A percentile compares a stretch with the other conserved stretches of the same genome.
phyloP scores from a whole-genome alignment of 2,113 vertebrate genomes.

The Silurus glanis region DNA sequence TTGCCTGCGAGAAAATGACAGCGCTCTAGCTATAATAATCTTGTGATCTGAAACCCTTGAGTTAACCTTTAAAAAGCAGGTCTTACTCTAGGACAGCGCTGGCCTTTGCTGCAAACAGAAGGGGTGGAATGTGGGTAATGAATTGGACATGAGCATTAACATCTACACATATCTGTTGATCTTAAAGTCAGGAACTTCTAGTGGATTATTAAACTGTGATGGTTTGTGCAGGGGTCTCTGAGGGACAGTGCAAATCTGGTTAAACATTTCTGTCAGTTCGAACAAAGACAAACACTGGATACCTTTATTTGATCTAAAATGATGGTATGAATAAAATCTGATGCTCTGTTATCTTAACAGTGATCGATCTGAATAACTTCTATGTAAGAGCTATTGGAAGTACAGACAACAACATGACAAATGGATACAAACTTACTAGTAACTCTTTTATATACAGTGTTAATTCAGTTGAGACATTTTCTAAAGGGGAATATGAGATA shows the following conservation, averaged over 20 bases:
- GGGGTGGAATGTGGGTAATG: background rate
- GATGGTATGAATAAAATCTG: background rate
- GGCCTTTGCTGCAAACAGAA: constrained; percentile 17
- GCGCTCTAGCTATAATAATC: constrained; percentile 21
- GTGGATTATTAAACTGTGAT: constrained; percentile 22
- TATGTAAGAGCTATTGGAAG: background rate
- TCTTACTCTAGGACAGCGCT: constrained; percentile 30
- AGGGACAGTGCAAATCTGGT: background rate
- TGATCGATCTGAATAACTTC: too few relatives aligned
- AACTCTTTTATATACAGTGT: background rate
- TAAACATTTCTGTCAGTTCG: background rate
- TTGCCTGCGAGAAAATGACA: constrained; percentile 29
- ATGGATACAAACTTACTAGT: background rate
- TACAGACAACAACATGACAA: background rate
- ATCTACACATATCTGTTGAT: background rate
- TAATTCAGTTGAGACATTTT: background rate
- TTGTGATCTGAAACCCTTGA: constrained; percentile 15
- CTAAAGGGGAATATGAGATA: background rate
- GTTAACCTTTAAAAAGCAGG: constrained; percentile 41
- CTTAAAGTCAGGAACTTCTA: background rate
- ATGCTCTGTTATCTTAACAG: background rate
- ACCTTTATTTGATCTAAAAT: background rate
- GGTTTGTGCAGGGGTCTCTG: background rate
- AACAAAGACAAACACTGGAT: background rate
- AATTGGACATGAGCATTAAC: background rate